A percentile compares a stretch with the other conserved stretches of the same genome.
Conservation (phyloP, 2,797 vertebrate species). For the Onychomys torridus region DNA sequence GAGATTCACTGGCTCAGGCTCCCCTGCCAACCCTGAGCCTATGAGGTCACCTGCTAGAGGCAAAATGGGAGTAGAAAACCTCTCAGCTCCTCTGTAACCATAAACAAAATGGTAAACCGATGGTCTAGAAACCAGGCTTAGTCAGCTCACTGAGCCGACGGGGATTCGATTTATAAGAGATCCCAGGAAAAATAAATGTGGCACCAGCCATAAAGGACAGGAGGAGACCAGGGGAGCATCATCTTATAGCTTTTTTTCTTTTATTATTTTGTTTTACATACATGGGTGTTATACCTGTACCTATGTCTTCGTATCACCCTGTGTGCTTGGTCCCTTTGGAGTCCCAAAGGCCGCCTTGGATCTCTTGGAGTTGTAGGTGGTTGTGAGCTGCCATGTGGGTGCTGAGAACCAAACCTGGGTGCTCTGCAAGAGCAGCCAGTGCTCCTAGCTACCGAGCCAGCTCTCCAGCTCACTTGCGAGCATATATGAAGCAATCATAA, state of each 20-base stretch:
- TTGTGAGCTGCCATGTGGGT: not conserved
- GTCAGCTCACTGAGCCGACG: not conserved
- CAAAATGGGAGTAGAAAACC: not conserved
- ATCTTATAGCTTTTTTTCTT: not conserved
- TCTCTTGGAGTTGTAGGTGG: no score
- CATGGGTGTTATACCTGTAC: not conserved
- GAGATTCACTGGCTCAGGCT: not conserved
- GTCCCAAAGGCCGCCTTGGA: not conserved
- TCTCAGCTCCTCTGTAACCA: not conserved
- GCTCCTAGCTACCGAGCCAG: not conserved
- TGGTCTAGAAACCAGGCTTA: slow-evolving; percentile 5
- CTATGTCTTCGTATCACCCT: not conserved
- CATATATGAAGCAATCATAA: not conserved
- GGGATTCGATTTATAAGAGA: slow-evolving; percentile 3
- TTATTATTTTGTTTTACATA: not conserved
- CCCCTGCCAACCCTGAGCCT: not conserved
- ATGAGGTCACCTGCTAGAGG: not conserved
- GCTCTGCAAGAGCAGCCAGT: not conserved
- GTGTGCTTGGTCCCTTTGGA: not conserved
- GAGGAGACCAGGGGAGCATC: not conserved
- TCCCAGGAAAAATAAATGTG: not conserved
- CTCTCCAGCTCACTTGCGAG: not conserved
- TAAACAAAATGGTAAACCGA: not conserved
- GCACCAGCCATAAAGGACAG: not conserved
- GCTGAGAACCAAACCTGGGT: not conserved